phyloP scores from a whole-genome alignment of 2,797 vertebrate species.

The Arctocebus calabarensis region DNA sequence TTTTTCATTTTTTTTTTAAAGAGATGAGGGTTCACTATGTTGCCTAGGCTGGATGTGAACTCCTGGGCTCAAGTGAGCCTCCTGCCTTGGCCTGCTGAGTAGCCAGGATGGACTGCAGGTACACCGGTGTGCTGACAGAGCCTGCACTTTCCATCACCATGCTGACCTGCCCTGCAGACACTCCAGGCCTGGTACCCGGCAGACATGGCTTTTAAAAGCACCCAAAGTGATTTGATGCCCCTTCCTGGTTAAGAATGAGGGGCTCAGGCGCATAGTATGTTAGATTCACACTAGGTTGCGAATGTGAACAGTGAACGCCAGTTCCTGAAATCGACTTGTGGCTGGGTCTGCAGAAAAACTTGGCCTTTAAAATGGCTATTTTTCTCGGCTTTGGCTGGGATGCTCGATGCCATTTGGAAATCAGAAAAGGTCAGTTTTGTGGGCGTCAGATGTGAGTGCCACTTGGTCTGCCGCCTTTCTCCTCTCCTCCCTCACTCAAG shows the following conservation, averaged over 20 bases:
- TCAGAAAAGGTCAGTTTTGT: background rate
- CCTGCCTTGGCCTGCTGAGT: background rate
- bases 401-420: background rate
- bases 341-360: background rate
- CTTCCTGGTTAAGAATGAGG: background rate
- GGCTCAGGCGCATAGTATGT: fast-evolving
- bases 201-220: background rate
- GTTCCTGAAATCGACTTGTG: background rate
- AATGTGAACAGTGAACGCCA: fast-evolving
- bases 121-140: background rate
- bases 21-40: background rate
- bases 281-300: fast-evolving
- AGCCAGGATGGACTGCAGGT: background rate
- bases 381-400: background rate
- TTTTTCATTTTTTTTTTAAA: background rate
- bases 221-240: background rate
- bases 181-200: fast-evolving
- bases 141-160: fast-evolving
- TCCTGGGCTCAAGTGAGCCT: background rate
- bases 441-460: background rate
- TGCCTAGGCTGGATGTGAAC: background rate
- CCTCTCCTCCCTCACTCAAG: background rate
- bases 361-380: background rate
- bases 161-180: background rate
- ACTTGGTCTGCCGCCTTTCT: background rate